Base-by-base conservation (phyloP, 1,140 invertebrate genomes). In the Acromyrmex charruanus region DNA sequence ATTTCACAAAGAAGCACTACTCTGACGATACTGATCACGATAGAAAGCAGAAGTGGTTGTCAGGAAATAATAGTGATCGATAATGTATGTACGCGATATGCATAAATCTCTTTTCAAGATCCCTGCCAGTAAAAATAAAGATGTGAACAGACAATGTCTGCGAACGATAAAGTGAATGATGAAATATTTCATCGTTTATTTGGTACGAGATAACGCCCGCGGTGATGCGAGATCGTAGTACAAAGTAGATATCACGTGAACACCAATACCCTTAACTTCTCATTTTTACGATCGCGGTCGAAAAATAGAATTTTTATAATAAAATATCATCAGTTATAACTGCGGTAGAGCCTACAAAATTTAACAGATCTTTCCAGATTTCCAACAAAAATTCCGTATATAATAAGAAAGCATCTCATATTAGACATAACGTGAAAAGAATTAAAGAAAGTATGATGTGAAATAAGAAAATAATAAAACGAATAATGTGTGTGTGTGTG, bases 181-280 rank as follows among this genome's bases (percentile, higher is more conserved):
- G 25, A 74, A 74, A 84, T 82, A 28, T 61, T 74, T 59, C 74
- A 74, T 74, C 63, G 39, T 79, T 77, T 80, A 53, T 35, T 53
- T 71, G 65, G 0, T 25, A 35, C 18, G 25, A 74, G 53, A 61
- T 84, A 75, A 82, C 6, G 35, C 25, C 18, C 18, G 80, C 39
- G 55, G 21, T 16, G 35, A 81, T 44, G 3, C 25, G 16, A 44
- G 51, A 71, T 71, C 21, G 18, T 14, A 3, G 16, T 25, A 71
- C 65, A 58, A 71, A 59, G 18, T 53, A 82, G 25, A 82, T 82
- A 72, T 12, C 68, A 21, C 25, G 9, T 74, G 25, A 82, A 63
- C 39, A 71, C 12, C 21, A 35, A 81, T 81, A 71, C 59, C 7
- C n/a, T 6, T 9, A 55, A 81, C 16, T 69, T 71, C 1, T 39